phyloP scores from a whole-genome alignment of 2,888 invertebrate genomes.

The Chrysolina haemoptera region DNA sequence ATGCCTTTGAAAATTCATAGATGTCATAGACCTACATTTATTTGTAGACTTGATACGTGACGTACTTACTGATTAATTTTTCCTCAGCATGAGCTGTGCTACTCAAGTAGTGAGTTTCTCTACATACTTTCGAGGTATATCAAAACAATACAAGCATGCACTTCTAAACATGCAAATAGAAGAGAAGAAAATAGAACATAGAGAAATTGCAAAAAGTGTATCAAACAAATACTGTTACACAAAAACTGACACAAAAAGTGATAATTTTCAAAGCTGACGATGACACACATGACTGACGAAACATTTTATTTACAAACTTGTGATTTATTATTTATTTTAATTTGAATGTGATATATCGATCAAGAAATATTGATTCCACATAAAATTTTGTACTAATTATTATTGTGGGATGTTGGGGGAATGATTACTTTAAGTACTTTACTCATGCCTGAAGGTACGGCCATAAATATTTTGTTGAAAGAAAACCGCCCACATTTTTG shows the following conservation, averaged over 20 bases:
- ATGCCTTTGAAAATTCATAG: neutral
- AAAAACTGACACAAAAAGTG: slow-evolving; percentile 63
- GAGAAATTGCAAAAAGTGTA: slow-evolving; percentile 63
- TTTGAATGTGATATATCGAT: slow-evolving; percentile 25
- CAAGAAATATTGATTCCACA: slow-evolving; percentile 47
- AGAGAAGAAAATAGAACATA: slow-evolving; percentile 63
- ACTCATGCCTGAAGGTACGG: neutral
- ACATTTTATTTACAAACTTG: slow-evolving; percentile 12
- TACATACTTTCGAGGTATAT: slow-evolving; percentile 52
- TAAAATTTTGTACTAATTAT: slow-evolving; percentile 31
- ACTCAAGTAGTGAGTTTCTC: slow-evolving; percentile 20
- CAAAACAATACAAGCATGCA: slow-evolving; percentile 57
- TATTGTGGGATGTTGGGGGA: neutral
- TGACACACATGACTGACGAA: slow-evolving; percentile 29
- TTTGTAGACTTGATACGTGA: neutral
- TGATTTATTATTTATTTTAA: neutral
- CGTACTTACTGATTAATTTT: slow-evolving; percentile 11
- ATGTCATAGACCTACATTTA: neutral
- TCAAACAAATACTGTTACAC: slow-evolving; percentile 60
- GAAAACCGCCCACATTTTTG: neutral
- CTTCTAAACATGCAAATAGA: slow-evolving; percentile 62
- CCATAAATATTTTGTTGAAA: neutral
- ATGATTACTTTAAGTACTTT: slow-evolving; percentile 6
- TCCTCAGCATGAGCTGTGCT: slow-evolving; percentile 3
- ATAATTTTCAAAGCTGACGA: slow-evolving; percentile 43